Evolutionary conservation across 1,140 invertebrate genomes (phyloP), one percentile per base, ranked within the genome.

Genomic region (Heliconius himera): DNA sequence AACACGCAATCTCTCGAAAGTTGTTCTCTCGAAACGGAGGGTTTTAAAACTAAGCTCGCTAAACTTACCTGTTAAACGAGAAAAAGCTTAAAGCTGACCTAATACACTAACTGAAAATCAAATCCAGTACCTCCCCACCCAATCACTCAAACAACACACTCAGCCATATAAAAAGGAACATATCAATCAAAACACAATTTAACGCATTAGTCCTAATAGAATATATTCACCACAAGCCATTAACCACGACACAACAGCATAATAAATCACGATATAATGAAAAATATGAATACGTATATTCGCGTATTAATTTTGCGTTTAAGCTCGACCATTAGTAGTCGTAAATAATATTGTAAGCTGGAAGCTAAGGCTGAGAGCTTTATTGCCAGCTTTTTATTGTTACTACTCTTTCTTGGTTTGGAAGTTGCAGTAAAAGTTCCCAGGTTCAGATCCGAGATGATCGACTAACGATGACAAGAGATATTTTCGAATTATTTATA

Each of bases 191-290:
- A 77, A 77, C 54, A 70, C 76, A 72, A 77, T 77, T 77, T 54
- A 72, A 22, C 46, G 46, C 76, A 77, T 77, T 77, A 77, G 76
- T 77, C 22, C 70, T 71, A 71, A 77, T 77, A 72, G 26, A 72
- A 77, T 36, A 77, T 72, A 77, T 77, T 77, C 70, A 46, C 70
- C 51, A 36, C 66, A 3, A 51, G 70, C 70, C 22, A 41, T 71
- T 70, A 54, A 38, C 16, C 38, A 26, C 38, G 66, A 29, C 70
- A 46, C 80, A 74, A 70, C 51, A 54, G 56, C 46, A 29, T 73
- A 81, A 81, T 78, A 81, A 77, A 81, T 81, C 76, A 78, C 72
- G 46, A 60, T 26, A 77, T 77, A 77, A 81, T 77, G 74, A 74
- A 74, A 41, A 81, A 78, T 77, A 77, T 56, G 74, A 80, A 76